Conservation (phyloP, 2,888 invertebrate species). For the Oasisia sp. region DNA sequence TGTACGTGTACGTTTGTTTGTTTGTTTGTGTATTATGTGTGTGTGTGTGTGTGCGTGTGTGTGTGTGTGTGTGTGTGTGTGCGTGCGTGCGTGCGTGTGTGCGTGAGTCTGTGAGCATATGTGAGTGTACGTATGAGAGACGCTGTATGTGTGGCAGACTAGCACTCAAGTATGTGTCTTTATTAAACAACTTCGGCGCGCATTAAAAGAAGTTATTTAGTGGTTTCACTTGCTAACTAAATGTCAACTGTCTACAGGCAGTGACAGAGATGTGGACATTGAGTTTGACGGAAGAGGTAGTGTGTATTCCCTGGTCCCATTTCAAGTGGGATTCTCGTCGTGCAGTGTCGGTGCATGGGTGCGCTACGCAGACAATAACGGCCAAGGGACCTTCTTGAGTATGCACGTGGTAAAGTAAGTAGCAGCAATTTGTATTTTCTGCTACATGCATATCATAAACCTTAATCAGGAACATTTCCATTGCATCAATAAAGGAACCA, state of each 20-base stretch:
- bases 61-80: too few relatives aligned
- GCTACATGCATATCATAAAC: neutral
- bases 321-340: neutral
- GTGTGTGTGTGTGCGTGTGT: neutral
- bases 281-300: slow-evolving; percentile 19
- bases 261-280: slow-evolving; percentile 14
- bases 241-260: neutral
- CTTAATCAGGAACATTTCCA: too few relatives aligned
- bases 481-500: too few relatives aligned
- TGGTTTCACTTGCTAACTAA: neutral
- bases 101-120: too few relatives aligned
- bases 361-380: neutral
- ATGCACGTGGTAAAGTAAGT: slow-evolving; percentile 22
- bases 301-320: slow-evolving; percentile 8
- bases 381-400: neutral
- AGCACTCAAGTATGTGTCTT: too few relatives aligned
- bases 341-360: neutral
- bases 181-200: too few relatives aligned
- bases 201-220: too few relatives aligned
- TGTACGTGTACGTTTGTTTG: neutral
- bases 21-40: neutral
- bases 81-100: too few relatives aligned
- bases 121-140: too few relatives aligned
- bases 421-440: neutral
- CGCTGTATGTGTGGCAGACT: too few relatives aligned